Conservation (phyloP, 2,113 vertebrate species). For the Spheniscus mendiculus region DNA sequence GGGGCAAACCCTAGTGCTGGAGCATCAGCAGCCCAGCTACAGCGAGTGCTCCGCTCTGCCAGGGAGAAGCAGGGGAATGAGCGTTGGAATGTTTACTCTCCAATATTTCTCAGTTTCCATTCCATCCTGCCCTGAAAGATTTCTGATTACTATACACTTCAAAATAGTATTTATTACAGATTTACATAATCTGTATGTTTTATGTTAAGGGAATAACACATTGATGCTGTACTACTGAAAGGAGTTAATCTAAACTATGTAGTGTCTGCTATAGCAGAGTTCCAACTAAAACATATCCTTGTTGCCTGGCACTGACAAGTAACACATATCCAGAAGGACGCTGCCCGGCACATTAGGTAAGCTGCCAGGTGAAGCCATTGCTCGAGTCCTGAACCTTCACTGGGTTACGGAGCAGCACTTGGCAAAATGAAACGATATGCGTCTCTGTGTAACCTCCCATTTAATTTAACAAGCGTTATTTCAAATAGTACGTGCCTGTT, state of each 20-base stretch:
- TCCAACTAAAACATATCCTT: constrained; percentile 31
- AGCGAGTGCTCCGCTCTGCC: neutral
- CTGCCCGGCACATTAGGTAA: constrained; percentile 4
- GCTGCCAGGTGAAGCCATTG: neutral
- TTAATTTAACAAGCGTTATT: constrained; percentile 8
- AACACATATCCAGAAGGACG: constrained; percentile 24
- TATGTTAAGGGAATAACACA: constrained; percentile 63
- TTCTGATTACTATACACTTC: constrained; percentile 73
- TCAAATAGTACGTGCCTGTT: neutral
- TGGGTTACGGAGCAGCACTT: neutral
- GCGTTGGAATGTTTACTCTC: constrained; percentile 60
- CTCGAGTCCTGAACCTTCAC: neutral
- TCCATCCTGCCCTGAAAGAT: constrained; percentile 68
- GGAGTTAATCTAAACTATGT: constrained; percentile 56
- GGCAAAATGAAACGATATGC: neutral
- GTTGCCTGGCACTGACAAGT: constrained; percentile 12
- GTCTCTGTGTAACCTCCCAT: neutral
- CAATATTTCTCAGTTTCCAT: constrained; percentile 64
- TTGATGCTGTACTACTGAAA: constrained; percentile 47
- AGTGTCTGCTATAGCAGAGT: constrained; percentile 40
- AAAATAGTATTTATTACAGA: constrained; percentile 73
- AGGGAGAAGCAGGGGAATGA: constrained; percentile 64
- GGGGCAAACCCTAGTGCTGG: neutral
- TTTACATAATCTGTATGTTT: constrained; percentile 69
- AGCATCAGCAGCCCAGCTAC: neutral